Evolutionary conservation across 2,113 vertebrate species (phyloP), one percentile per base, ranked within the genome.

Genomic region (Tachycineta bicolor): DNA sequence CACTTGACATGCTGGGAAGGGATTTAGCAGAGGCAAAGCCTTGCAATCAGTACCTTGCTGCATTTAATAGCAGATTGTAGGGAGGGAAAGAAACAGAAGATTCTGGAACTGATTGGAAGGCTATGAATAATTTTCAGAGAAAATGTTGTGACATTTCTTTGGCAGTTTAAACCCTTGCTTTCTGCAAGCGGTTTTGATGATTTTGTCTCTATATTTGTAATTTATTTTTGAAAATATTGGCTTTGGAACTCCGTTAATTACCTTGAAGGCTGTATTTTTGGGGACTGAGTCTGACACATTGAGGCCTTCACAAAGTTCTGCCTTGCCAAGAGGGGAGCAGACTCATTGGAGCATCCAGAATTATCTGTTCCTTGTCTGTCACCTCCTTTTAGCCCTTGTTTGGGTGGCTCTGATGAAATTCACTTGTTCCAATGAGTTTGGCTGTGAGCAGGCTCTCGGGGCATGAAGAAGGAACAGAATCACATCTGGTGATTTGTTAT

Each of bases 401-500:
- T 37, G 41, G 44, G 34, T 49, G 28, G 2, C 6, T 43, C 44
- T 21, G 60, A 4, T 20, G 47, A 10, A 50, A 23, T 69, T 23
- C 0, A 3, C 26, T 34, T 10, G 9, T 43, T 81, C 47, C 29
- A 9, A 2, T 37, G 53, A 5, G 2, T 39, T 9, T 65, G 46
- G 49, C 1, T 14, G 37, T 20, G 37, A 65, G 53, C 10, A 28
- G 34, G 23, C 23, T 14, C 37, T 34, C 8, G 3, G 17, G 0
- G 6, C 5, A 1, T 1, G 14, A 5, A 6, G 41, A 6, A 64
- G 83, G 58, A 81, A 1, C 14, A 65, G 80, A 34, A 11, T 3
- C 2, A 0, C 4, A 0, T 15, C 43, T 4, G 37, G 13, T 25
- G 46, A 4, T 14, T 46, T 41, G 24, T 4, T 4, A 3, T 37